Base-by-base conservation (phyloP, 1,140 invertebrate genomes). In the Parapsyche elsis region DNA sequence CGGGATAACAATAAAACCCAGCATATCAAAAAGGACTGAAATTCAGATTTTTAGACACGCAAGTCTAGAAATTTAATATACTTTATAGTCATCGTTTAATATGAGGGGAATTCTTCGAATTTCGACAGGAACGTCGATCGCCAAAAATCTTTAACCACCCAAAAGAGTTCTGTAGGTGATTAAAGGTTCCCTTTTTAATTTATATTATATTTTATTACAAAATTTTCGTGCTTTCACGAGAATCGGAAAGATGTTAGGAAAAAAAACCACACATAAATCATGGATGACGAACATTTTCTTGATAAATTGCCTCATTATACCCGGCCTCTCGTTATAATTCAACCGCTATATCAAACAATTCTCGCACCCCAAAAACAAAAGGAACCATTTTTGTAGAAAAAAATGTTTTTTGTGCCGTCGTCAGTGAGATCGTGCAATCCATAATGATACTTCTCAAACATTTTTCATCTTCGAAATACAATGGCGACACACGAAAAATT, bases 241-340 rank as follows among this genome's bases (percentile, higher is more conserved):
- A 71, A 14, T 38, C 38, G 24, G 12, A n/a, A 57, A 75, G 38
- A 75, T 75, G 45, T 75, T 24, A 14, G 9, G 7, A 1, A 38
- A 61, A 74, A 76, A 76, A 76, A 59, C n/a, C 14, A 16, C 16
- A 19, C 74, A 81, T 81, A 81, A 81, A 81, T 81, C 80, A 81
- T 59, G n/a, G 67, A 77, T 76, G 61, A 77, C 71, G 71, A 76
- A 73, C 80, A 81, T 76, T 77, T 78, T 49, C 24, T 12, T 81
- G 80, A 81, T 81, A 76, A 81, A 81, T 81, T 77, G 80, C 71
- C 80, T 81, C 80, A 81, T 81, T 81, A 81, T 81, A 46, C 19
- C 64, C 44, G 26, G 30, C 26, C 21, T 77, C 67, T 59, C 74
- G 49, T 76, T 76, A 61, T 59, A 38, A 61, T 76, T 76, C 74